These are phyloP conservation scores for silkworm (Bombyx mori) DNA, from an alignment of 1,140 invertebrate genomes.

Conservation along the genomic window ASM3026992v2 NC_085115.1:14803001-14803500, in stretches of 20 bases:
- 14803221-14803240: constrained; percentile 79
- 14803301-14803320: constrained; percentile 76
- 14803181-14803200: constrained; percentile 84
- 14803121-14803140: too few species aligned
- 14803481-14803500: constrained; percentile 1
- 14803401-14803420: not conserved
- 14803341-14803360: constrained; percentile 35
- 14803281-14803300: constrained; percentile 70
- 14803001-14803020: too few species aligned
- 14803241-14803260: constrained; percentile 77
- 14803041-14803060: too few species aligned
- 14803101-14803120: too few species aligned
- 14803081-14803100: too few species aligned
- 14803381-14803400: not conserved
- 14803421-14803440: too few species aligned
- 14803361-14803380: not conserved
- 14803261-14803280: constrained; percentile 78
- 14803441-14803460: too few species aligned
- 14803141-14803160: not conserved
- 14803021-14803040: too few species aligned
- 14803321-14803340: constrained; percentile 78
- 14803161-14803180: constrained; percentile 52
- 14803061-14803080: too few species aligned
- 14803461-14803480: not conserved
- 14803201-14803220: constrained; percentile 75